These are phyloP conservation scores for Lycaon pictus DNA, from an alignment of 2,113 vertebrate species.

Conservation along the genomic window DNA sequence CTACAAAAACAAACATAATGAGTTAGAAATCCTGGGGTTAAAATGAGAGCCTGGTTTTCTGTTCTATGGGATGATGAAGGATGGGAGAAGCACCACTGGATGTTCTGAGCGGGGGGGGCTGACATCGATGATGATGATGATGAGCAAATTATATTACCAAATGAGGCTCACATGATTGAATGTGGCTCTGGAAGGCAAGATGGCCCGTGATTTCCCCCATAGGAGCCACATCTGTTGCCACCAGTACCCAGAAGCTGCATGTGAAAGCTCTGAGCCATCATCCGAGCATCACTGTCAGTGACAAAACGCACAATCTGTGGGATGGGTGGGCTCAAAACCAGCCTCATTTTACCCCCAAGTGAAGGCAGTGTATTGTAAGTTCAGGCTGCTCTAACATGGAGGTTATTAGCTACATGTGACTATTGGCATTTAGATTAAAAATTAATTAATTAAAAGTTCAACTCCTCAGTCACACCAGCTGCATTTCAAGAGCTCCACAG, in stretches of 20 bases:
- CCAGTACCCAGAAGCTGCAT: background rate
- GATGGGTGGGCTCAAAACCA: background rate
- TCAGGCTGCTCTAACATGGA: background rate
- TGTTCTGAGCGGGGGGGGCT: background rate
- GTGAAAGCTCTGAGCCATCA: background rate
- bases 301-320: fast-evolving
- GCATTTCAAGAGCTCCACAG: background rate
- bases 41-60: background rate
- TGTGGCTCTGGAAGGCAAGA: background rate
- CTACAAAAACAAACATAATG: background rate
- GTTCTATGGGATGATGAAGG: background rate
- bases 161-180: fast-evolving
- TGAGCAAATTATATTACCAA: background rate
- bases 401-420: background rate
- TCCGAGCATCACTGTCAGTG: background rate
- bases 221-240: background rate
- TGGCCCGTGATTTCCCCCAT: background rate
- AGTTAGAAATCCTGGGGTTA: slow-evolving; percentile 16
- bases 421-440: background rate
- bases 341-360: background rate
- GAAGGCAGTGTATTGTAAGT: background rate
- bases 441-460: slow-evolving; percentile 27
- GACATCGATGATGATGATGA: too few relatives aligned
- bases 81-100: background rate
- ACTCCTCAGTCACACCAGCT: background rate